These are phyloP conservation scores for Muricea muricata DNA, from an alignment of 92 coral and sea anemone genomes.

Conservation along the genomic window DNA sequence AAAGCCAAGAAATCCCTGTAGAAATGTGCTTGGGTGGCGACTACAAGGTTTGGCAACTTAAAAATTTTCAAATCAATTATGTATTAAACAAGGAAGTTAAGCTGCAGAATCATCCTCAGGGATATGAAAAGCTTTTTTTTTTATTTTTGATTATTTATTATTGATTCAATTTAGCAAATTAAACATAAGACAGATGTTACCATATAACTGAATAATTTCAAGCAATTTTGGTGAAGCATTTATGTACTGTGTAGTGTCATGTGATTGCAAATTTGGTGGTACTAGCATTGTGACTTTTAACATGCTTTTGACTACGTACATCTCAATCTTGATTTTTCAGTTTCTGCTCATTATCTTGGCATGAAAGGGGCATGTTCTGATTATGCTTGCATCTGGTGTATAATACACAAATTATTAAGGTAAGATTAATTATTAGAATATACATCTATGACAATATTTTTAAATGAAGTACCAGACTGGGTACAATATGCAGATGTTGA, in stretches of 20 bases:
- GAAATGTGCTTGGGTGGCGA: slow-evolving; percentile 27
- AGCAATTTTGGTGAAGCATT: too few relatives aligned
- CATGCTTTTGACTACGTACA: neutral
- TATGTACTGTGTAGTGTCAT: too few relatives aligned
- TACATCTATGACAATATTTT: neutral
- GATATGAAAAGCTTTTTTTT: too few relatives aligned
- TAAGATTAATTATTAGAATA: neutral
- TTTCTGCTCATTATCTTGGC: slow-evolving; percentile 11
- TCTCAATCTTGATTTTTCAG: neutral
- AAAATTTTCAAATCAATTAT: neutral
- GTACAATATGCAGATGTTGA: neutral
- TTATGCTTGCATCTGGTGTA: slow-evolving; percentile 16
- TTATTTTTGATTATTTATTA: too few relatives aligned
- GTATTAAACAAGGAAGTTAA: neutral
- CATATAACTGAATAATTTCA: too few relatives aligned
- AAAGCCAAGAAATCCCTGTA: slow-evolving; percentile 5
- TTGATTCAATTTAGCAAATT: too few relatives aligned
- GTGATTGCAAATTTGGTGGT: neutral
- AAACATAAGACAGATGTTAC: too few relatives aligned
- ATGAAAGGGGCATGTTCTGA: slow-evolving; percentile 2
- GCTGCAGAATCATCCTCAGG: neutral
- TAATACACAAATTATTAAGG: neutral
- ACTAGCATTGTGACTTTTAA: neutral
- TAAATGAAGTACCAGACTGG: neutral
- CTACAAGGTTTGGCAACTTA: slow-evolving; percentile 1